phyloP scores from a whole-genome alignment of 2,797 vertebrate species.

The Tauraco hartlaubi region DNA sequence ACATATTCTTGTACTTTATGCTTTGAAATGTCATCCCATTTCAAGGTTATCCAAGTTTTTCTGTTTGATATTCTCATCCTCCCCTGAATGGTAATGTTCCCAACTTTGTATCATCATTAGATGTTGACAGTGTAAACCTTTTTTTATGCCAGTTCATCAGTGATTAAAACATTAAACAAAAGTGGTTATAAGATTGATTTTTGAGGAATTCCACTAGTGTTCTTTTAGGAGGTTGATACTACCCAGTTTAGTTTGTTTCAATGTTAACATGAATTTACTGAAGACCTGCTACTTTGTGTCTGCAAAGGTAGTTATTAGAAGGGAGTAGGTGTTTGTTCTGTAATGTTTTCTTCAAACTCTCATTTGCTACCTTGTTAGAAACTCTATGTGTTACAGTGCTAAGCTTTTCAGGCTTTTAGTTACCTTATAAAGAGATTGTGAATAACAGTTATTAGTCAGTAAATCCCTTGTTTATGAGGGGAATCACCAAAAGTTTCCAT shows the following conservation, averaged over 20 bases:
- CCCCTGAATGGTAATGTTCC: not conserved
- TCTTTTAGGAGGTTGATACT: not conserved
- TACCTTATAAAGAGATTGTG: not conserved
- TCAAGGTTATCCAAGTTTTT: conserved; percentile 6
- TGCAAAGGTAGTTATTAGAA: not conserved
- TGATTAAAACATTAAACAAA: not conserved
- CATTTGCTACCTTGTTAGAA: not conserved
- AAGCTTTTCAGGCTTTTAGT: not conserved
- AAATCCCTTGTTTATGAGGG: not conserved
- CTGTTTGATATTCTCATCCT: not conserved
- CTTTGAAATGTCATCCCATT: conserved; percentile 30
- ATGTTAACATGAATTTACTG: not conserved
- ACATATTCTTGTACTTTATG: not conserved
- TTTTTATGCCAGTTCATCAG: not conserved
- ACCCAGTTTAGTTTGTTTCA: not conserved
- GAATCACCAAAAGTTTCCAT: not conserved
- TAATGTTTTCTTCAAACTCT: not conserved
- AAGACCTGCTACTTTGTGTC: not conserved
- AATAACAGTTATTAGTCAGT: not conserved
- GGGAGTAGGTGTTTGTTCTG: not conserved
- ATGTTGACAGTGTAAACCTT: not conserved
- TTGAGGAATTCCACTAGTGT: not conserved
- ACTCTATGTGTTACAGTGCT: not conserved
- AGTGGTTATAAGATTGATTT: not conserved
- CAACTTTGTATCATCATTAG: not conserved